A percentile compares a stretch with the other conserved stretches of the same genome.
These are phyloP conservation scores for Melipona beecheii DNA, from an alignment of 2,888 invertebrate genomes.

Conservation along the genomic window DNA sequence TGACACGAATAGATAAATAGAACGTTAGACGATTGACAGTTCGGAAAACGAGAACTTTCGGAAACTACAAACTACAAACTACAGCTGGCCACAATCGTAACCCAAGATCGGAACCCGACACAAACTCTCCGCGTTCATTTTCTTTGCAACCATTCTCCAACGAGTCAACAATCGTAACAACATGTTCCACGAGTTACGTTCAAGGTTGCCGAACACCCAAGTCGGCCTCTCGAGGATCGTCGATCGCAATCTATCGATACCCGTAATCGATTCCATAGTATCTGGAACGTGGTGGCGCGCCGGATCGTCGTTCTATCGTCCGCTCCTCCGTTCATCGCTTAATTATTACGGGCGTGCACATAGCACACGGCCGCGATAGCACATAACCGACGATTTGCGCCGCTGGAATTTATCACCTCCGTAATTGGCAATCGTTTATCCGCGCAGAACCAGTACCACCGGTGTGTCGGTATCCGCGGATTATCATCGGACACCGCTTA, in stretches of 20 bases:
- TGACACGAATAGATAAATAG: not conserved
- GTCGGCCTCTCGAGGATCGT: slow-evolving; percentile 16
- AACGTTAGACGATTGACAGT: not conserved
- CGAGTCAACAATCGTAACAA: slow-evolving; percentile 8
- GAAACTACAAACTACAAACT: not conserved
- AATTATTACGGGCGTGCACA: slow-evolving; percentile 76
- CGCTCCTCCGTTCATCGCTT: slow-evolving; percentile 76
- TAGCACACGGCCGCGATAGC: slow-evolving; percentile 66
- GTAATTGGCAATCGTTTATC: slow-evolving; percentile 80
- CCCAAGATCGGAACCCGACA: not conserved
- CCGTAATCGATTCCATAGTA: slow-evolving; percentile 62
- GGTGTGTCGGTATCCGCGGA: slow-evolving; percentile 68
- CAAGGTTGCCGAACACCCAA: not conserved
- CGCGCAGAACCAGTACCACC: slow-evolving; percentile 75
- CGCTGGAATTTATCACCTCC: slow-evolving; percentile 77
- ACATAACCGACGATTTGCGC: slow-evolving; percentile 70
- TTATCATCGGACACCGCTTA: slow-evolving; percentile 57
- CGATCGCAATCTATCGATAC: slow-evolving; percentile 48
- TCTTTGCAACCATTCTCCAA: not conserved
- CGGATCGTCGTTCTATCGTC: slow-evolving; percentile 38
- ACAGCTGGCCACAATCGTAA: not conserved
- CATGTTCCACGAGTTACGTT: not conserved
- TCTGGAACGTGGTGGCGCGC: slow-evolving; percentile 9
- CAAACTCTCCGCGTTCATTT: not conserved
- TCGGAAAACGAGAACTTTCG: too few relatives aligned